These are phyloP conservation scores for Myodes glareolus DNA, from an alignment of 2,113 vertebrate genomes.

Conservation along the genomic window DNA sequence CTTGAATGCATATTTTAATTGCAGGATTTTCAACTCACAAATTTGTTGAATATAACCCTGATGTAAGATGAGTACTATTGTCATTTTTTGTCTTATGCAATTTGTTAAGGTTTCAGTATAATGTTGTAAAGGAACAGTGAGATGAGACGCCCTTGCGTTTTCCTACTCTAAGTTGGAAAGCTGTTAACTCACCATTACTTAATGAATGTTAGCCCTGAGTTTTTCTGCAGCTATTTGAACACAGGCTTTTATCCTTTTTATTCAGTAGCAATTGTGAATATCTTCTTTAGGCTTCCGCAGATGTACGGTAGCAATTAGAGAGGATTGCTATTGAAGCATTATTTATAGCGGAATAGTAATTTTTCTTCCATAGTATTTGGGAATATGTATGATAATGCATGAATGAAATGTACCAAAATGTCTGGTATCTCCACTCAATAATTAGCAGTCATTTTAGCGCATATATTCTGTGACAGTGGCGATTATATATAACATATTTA, in stretches of 20 bases:
- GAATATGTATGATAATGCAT: background rate
- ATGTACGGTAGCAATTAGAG: background rate
- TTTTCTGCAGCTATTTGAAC: slow-evolving; percentile 39
- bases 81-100: background rate
- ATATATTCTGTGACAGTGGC: background rate
- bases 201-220: background rate
- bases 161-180: background rate
- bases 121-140: background rate
- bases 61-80: background rate
- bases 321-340: background rate
- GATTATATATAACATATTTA: background rate
- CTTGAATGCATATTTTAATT: background rate
- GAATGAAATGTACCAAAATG: background rate
- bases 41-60: background rate
- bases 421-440: background rate
- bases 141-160: background rate
- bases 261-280: background rate
- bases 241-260: background rate
- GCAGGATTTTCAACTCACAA: background rate
- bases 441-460: slow-evolving; percentile 28
- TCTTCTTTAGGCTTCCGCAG: background rate
- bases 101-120: background rate
- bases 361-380: background rate
- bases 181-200: background rate
- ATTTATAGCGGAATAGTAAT: background rate